Evolutionary conservation across 2,797 vertebrate genomes (phyloP), one percentile per base, ranked within the genome.

Genomic region (Scyliorhinus canicula): DNA sequence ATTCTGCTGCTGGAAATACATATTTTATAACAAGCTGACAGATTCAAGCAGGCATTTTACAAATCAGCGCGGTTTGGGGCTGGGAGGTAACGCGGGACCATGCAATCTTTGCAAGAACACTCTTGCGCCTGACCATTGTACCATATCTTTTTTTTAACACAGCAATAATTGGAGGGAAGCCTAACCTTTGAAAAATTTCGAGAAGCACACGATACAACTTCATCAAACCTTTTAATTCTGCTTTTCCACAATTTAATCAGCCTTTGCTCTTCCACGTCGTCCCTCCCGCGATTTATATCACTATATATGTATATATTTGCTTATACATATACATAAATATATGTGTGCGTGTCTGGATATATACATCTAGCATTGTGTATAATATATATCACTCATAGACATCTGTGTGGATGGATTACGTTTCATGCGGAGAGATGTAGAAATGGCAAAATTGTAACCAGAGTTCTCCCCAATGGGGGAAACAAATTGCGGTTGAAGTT

Each of bases 341-440:
- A 97, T 97, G 96, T 97, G 96, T 98, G 97, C 97, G 21, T 96
- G 96, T 97, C 11, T 12, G 28, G 35, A 8, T 97, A 97, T 97
- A 96, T 97, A 97, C 96, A 97, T 97, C 96, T 97, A 96, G 97
- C 97, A 19, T 19, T 65, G 63, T 65, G 63, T 65, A 96, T 96
- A 96, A 97, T 97, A 97, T 96, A 95, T 97, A 97, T 97, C 1
- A 65, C 63, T 19, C 97, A 98, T 97, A 96, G 97, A 97, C 96
- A 97, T 97, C 96, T 97, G 96, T 97, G 97, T 97, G 97, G 97
- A 97, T 97, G 97, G 97, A 97, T 97, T 97, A 97, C 96, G 96
- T 97, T 97, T 96, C 96, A 96, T 95, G 96, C 96, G 97, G 97
- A 97, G 96, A 98, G 96, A 96, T 97, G 97, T 98, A 98, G 98